Evolutionary conservation across 2,113 vertebrate species (phyloP).

Genomic region (Mesembrinibis cayennensis): DNA sequence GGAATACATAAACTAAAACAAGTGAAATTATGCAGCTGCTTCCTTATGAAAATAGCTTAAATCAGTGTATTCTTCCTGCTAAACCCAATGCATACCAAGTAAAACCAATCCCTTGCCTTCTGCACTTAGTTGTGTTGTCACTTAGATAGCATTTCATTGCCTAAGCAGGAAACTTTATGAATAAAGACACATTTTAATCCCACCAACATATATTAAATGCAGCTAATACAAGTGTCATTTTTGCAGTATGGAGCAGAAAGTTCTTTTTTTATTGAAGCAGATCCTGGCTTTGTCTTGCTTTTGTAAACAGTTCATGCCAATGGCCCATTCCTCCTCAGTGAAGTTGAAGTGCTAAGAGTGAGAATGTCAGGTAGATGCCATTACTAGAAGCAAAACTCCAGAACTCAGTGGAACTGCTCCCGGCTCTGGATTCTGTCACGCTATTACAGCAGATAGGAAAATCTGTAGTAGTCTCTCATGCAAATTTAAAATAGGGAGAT

Average conservation of each 20-base stretch:
- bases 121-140: not conserved
- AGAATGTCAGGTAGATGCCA: not conserved
- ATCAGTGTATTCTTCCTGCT: conserved; percentile 22
- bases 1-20: conserved; percentile 16
- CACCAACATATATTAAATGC: conserved; percentile 66
- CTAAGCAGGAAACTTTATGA: not conserved
- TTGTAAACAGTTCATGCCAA: not conserved
- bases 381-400: not conserved
- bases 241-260: conserved; percentile 29
- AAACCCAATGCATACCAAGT: conserved; percentile 8
- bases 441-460: not conserved
- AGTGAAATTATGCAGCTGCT: conserved; percentile 42
- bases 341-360: no score
- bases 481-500: conserved; percentile 3
- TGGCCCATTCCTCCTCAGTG: no score
- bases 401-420: not conserved
- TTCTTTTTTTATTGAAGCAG: conserved; percentile 38
- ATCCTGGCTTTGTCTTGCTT: not conserved
- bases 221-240: conserved; percentile 65
- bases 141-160: conserved; percentile 48
- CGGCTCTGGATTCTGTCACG: not conserved
- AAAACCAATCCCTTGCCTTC: conserved; percentile 1
- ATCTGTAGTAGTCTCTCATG: not conserved
- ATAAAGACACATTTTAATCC: conserved; percentile 68
- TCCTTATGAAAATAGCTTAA: conserved; percentile 18